These are phyloP conservation scores for Heliconius nattereri DNA, from an alignment of 1,140 invertebrate species.

Conservation along the genomic window DNA sequence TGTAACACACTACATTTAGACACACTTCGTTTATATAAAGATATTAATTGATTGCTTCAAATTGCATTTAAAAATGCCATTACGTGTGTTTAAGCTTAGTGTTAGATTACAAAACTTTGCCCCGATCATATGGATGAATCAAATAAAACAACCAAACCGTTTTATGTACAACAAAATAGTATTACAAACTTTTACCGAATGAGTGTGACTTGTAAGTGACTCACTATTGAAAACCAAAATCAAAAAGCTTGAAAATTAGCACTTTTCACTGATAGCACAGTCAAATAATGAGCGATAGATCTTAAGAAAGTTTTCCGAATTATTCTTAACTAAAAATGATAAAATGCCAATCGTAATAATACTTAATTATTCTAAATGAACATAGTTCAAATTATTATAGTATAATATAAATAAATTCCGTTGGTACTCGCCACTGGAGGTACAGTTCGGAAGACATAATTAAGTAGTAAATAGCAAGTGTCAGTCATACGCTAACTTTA, in stretches of 20 bases:
- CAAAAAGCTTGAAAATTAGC: slow-evolving; percentile 41
- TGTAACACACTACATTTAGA: slow-evolving; percentile 17
- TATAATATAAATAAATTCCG: neutral
- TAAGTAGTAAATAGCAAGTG: slow-evolving; percentile 35
- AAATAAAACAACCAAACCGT: slow-evolving; percentile 6
- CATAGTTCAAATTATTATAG: neutral
- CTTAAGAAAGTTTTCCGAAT: slow-evolving; percentile 41
- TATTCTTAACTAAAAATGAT: neutral
- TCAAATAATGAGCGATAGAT: slow-evolving; percentile 35
- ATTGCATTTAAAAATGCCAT: neutral
- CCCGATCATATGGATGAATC: slow-evolving; percentile 9
- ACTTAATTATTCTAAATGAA: neutral
- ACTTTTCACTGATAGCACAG: slow-evolving; percentile 28
- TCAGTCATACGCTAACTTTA: slow-evolving; percentile 27
- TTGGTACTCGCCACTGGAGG: neutral
- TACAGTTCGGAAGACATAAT: slow-evolving; percentile 37
- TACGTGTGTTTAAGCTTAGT: neutral
- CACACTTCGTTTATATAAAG: neutral
- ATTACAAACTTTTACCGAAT: slow-evolving; percentile 9
- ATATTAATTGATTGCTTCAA: neutral
- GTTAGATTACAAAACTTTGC: slow-evolving; percentile 2
- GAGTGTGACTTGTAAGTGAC: slow-evolving; percentile 18
- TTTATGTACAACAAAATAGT: slow-evolving; percentile 36
- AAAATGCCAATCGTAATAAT: slow-evolving; percentile 21
- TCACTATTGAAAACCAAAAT: slow-evolving; percentile 30